These are phyloP conservation scores for Threskiornis aethiopicus DNA, from an alignment of 2,797 vertebrate species.

Conservation along the genomic window DNA sequence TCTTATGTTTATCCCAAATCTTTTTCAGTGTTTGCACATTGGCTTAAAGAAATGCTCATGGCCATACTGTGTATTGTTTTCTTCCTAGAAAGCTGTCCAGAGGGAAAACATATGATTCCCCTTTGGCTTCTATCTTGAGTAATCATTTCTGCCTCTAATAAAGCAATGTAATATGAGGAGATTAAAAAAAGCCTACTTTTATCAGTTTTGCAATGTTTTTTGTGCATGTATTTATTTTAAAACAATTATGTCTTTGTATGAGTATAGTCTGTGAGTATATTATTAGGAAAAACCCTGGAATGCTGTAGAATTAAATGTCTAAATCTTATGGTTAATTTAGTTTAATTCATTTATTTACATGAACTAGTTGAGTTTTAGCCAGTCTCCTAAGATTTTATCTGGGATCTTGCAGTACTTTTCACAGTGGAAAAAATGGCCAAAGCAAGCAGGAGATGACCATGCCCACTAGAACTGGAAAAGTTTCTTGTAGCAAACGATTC, in stretches of 20 bases:
- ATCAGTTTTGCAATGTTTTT: background rate
- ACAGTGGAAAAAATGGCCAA: background rate
- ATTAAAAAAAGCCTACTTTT: background rate
- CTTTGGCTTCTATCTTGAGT: background rate
- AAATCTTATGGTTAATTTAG: background rate
- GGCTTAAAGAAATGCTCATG: background rate
- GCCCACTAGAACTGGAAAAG: background rate
- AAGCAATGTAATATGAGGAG: background rate
- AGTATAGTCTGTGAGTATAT: background rate
- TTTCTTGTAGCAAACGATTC: background rate
- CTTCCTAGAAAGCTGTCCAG: background rate
- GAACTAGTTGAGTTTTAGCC: background rate
- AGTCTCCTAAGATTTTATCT: background rate
- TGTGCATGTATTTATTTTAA: background rate
- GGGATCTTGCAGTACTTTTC: background rate
- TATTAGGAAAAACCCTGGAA: background rate
- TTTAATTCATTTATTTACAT: background rate
- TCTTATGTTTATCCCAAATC: background rate
- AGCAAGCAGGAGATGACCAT: background rate
- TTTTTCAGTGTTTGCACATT: background rate
- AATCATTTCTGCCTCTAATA: background rate
- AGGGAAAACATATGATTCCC: background rate
- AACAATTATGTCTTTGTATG: background rate
- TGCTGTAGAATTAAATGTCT: background rate
- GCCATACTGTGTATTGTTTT: background rate